phyloP scores from a whole-genome alignment of 2,888 invertebrate species.

The Saturnia pavonia region DNA sequence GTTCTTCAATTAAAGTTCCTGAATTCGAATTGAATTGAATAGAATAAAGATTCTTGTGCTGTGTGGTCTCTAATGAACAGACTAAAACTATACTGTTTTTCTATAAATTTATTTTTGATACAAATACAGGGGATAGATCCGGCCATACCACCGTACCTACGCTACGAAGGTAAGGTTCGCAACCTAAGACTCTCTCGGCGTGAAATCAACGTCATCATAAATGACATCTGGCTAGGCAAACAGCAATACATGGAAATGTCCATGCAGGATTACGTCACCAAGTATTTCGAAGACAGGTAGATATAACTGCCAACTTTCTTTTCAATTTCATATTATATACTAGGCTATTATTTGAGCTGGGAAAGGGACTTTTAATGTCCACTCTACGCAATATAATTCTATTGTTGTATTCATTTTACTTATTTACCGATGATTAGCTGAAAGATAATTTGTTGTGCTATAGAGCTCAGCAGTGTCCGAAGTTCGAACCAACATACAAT shows the following conservation, averaged over 20 bases:
- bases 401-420: no score
- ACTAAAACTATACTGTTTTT: background rate
- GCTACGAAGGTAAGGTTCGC: conserved; percentile 70
- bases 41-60: no score
- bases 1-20: background rate
- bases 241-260: conserved; percentile 40
- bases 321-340: background rate
- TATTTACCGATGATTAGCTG: no score
- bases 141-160: conserved; percentile 67
- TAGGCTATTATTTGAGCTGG: background rate
- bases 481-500: no score
- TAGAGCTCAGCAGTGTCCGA: no score
- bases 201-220: conserved; percentile 72
- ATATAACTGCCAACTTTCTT: background rate
- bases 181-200: conserved; percentile 76
- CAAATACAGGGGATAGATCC: conserved; percentile 66
- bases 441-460: no score
- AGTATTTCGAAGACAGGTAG: conserved; percentile 74
- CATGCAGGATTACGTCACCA: conserved; percentile 73
- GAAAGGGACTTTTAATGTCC: background rate
- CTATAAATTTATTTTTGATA: background rate
- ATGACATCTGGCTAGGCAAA: conserved; percentile 75
- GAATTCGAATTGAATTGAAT: no score
- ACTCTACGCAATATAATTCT: no score
- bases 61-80: background rate